These are phyloP conservation scores for Ridgeia piscesae DNA, from an alignment of 1,140 invertebrate species.

Conservation along the genomic window DNA sequence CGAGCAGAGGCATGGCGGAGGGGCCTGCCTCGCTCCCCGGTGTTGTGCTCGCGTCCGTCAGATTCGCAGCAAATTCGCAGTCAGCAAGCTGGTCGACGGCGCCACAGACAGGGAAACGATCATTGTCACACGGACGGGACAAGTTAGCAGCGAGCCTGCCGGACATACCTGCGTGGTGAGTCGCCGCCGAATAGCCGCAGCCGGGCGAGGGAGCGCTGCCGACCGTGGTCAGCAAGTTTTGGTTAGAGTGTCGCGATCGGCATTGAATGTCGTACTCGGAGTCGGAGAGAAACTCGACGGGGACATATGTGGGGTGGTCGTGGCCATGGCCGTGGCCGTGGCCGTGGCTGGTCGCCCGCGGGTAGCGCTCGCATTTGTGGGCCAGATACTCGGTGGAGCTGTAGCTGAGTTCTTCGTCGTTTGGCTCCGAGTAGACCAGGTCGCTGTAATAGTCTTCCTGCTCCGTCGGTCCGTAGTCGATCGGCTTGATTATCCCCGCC, in stretches of 20 bases:
- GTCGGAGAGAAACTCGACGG: neutral
- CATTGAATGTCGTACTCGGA: neutral
- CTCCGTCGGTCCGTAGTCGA: conserved; percentile 23
- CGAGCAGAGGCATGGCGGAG: conserved; percentile 67
- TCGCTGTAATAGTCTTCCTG: neutral
- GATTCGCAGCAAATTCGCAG: conserved; percentile 28
- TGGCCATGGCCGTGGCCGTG: no score
- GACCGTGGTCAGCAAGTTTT: neutral
- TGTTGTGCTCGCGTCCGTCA: conserved; percentile 50
- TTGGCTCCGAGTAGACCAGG: neutral
- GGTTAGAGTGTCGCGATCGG: neutral
- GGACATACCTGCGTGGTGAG: conserved; percentile 40
- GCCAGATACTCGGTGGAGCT: neutral
- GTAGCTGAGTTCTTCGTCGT: neutral
- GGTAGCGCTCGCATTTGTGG: neutral
- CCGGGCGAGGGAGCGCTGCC: neutral
- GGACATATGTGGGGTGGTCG: neutral
- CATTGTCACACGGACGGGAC: neutral
- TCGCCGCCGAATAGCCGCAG: neutral
- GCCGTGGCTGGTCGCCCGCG: no score
- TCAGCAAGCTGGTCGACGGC: neutral
- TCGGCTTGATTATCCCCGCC: conserved; percentile 28
- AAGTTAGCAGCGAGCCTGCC: conserved; percentile 40
- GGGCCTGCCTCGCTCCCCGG: conserved; percentile 43
- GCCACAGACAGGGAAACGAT: neutral